A percentile compares a stretch with the other conserved stretches of the same genome.
Conservation (phyloP, 2,797 vertebrate genomes). For the Myotis findleyi region DNA sequence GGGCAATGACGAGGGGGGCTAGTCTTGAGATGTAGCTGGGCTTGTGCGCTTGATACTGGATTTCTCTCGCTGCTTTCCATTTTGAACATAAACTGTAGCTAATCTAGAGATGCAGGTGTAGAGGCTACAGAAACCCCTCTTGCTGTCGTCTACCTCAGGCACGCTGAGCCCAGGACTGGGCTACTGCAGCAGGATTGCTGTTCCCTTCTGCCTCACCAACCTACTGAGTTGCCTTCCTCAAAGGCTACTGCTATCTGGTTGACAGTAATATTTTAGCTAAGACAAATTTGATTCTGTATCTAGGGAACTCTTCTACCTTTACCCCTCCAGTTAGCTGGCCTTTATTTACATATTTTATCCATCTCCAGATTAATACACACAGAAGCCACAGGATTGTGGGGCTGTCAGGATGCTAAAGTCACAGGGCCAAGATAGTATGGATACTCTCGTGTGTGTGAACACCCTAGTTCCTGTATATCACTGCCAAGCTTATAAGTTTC, state of each 20-base stretch:
- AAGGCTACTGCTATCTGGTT: neutral
- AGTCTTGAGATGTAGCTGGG: neutral
- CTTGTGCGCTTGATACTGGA: neutral
- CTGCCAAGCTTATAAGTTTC: neutral
- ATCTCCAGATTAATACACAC: neutral
- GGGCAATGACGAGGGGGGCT: neutral
- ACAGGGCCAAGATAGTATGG: neutral
- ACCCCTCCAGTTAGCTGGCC: neutral
- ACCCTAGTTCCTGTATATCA: neutral
- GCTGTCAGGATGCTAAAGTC: neutral
- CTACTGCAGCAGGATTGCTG: neutral
- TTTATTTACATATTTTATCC: slow-evolving; percentile 19
- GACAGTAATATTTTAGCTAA: neutral
- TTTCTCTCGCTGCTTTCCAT: neutral
- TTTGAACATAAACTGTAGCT: neutral
- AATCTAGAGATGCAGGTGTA: neutral
- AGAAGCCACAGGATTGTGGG: neutral
- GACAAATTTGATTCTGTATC: neutral
- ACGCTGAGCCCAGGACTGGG: neutral
- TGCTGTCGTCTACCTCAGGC: neutral
- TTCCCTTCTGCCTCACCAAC: no score
- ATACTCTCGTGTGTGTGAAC: neutral
- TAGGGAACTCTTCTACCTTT: neutral
- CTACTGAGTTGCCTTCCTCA: neutral
- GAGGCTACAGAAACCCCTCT: neutral